phyloP scores from a whole-genome alignment of 2,113 vertebrate genomes.

The Siniperca knerii region DNA sequence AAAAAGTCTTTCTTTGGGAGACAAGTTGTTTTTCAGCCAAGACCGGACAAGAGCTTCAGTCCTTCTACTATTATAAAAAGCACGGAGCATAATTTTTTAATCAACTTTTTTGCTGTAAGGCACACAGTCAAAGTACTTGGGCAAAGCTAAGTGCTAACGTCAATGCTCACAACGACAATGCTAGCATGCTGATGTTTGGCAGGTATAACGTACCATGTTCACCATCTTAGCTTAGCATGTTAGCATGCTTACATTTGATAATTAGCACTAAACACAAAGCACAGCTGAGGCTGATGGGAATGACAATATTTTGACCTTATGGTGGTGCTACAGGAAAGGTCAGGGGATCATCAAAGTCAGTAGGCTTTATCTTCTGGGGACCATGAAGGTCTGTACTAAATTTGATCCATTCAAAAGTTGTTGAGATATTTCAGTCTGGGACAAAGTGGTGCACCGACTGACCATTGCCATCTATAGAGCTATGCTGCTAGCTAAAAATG shows the following conservation, averaged over 20 bases:
- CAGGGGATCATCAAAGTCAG: background rate
- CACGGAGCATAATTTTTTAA: too few relatives aligned
- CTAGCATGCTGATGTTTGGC: too few relatives aligned
- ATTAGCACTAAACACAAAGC: too few relatives aligned
- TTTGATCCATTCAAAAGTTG: background rate
- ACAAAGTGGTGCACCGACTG: background rate
- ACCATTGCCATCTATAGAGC: background rate
- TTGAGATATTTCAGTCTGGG: background rate
- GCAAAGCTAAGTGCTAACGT: too few relatives aligned
- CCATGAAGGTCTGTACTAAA: background rate
- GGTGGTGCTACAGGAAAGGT: background rate
- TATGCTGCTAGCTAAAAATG: background rate
- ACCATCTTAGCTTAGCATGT: too few relatives aligned
- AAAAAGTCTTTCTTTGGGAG: constrained; percentile 13
- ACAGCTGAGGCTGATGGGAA: too few relatives aligned
- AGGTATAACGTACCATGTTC: too few relatives aligned
- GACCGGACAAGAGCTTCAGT: background rate
- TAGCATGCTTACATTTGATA: too few relatives aligned
- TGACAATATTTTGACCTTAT: too few relatives aligned
- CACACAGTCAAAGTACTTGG: too few relatives aligned
- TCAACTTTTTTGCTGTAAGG: too few relatives aligned
- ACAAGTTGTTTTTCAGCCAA: constrained; percentile 3
- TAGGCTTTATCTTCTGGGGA: background rate
- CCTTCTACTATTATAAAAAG: background rate
- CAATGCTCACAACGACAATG: too few relatives aligned